phyloP scores from a whole-genome alignment of 2,113 vertebrate genomes.

The Corythornis vintsioides region DNA sequence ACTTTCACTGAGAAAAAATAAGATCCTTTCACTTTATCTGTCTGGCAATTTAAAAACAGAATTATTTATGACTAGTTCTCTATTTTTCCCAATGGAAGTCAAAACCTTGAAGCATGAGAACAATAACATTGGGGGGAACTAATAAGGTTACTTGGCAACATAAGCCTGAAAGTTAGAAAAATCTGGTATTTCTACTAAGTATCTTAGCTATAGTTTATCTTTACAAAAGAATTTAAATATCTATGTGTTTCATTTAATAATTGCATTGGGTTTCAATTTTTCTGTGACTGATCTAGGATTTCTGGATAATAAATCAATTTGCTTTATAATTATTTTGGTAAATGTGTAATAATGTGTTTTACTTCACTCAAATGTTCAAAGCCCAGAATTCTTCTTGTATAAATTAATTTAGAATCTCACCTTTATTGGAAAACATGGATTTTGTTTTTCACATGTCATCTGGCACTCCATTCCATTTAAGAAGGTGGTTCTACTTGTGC shows the following conservation, averaged over 20 bases:
- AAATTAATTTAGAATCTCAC: conserved; percentile 66
- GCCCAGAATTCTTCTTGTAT: neutral
- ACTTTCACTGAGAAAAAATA: neutral
- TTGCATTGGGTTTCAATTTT: neutral
- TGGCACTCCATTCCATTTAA: conserved; percentile 72
- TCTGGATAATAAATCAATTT: neutral
- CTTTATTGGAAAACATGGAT: conserved; percentile 90
- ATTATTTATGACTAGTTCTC: conserved; percentile 13
- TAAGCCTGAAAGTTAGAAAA: neutral
- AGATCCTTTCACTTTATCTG: neutral
- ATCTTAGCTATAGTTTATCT: neutral
- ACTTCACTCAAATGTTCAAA: neutral
- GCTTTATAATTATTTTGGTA: neutral
- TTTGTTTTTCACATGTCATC: conserved; percentile 77
- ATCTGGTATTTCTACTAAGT: neutral
- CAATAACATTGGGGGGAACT: neutral
- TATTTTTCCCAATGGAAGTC: neutral
- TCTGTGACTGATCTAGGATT: neutral
- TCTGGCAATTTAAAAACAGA: neutral
- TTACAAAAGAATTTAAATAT: neutral
- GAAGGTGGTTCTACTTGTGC: conserved; percentile 53
- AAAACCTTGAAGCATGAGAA: conserved; percentile 2
- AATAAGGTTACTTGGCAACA: neutral
- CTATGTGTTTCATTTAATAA: neutral
- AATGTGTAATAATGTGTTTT: neutral